Evolutionary conservation across 1,140 invertebrate species (phyloP).

Genomic region (Trinorchestia longiramus): DNA sequence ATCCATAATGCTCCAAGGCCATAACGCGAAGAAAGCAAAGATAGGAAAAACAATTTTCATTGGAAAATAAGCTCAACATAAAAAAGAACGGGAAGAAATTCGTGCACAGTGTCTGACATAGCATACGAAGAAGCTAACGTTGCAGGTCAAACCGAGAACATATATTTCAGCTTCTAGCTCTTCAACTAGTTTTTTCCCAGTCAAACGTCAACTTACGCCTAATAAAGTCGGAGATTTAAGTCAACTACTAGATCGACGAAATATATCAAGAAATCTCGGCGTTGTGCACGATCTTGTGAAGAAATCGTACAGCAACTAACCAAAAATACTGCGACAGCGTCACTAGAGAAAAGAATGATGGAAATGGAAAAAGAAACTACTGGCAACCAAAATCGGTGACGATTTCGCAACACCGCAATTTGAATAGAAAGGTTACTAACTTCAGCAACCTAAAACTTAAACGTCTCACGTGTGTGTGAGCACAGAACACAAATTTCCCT

Average conservation of each 20-base stretch:
- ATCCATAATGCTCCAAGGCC: neutral
- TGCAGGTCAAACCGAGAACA: neutral
- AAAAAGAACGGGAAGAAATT: neutral
- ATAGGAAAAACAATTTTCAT: neutral
- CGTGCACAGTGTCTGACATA: neutral
- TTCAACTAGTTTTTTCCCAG: neutral
- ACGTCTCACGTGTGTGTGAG: neutral
- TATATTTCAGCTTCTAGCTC: neutral
- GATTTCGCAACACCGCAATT: neutral
- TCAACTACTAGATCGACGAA: neutral
- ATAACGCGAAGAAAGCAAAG: neutral
- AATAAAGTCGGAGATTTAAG: neutral
- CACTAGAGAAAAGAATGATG: neutral
- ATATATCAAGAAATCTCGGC: neutral
- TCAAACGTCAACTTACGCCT: neutral
- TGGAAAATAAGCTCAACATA: neutral
- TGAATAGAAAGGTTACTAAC: neutral
- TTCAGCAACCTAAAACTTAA: neutral
- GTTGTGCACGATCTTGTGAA: neutral
- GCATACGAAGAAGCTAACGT: neutral
- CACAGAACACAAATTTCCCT: neutral
- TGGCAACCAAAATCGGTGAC: neutral
- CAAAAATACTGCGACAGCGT: neutral
- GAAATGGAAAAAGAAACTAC: neutral
- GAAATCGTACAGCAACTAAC: neutral